A percentile compares a stretch with the other conserved stretches of the same genome.
Conservation (phyloP, 1,140 invertebrate genomes). For the Oreohelix idahoensis region DNA sequence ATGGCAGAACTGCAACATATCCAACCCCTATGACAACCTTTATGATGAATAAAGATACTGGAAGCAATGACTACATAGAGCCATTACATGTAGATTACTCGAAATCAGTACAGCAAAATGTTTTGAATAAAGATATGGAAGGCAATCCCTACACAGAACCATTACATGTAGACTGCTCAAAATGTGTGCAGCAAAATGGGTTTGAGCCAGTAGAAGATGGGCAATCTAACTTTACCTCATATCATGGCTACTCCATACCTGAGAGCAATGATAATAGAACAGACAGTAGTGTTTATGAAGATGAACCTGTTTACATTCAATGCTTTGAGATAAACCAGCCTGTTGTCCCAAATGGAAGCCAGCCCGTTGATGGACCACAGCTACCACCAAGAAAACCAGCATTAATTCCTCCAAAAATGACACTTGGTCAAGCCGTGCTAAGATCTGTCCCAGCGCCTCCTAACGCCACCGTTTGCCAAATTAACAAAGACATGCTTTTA, state of each 20-base stretch:
- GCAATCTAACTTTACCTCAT: background rate
- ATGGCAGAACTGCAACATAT: no score
- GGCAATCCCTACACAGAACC: background rate
- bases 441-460: background rate
- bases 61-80: background rate
- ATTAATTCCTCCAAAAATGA: background rate
- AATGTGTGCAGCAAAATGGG: background rate
- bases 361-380: background rate
- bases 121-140: background rate
- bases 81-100: background rate
- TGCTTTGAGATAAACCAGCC: background rate
- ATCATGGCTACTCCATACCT: background rate
- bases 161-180: background rate
- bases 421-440: background rate
- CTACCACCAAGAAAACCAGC: background rate
- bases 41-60: background rate
- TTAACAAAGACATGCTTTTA: background rate
- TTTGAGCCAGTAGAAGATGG: no score
- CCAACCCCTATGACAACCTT: no score
- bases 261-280: background rate
- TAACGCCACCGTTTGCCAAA: background rate
- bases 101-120: background rate
- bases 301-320: background rate
- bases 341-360: no score
- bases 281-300: background rate